phyloP scores from a whole-genome alignment of 2,797 vertebrate species.

The Graptemys geographica region DNA sequence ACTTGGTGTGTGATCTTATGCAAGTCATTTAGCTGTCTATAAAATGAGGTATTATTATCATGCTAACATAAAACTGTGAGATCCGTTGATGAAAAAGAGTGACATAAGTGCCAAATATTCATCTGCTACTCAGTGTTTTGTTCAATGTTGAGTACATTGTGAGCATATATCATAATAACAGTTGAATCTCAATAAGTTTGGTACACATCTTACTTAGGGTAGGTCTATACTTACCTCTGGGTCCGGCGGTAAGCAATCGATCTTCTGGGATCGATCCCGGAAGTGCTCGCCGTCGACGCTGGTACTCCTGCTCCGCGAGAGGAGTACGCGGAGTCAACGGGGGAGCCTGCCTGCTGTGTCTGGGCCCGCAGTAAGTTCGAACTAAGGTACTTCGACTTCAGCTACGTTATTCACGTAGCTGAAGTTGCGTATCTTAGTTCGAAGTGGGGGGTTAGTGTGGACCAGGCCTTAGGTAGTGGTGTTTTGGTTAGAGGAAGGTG shows the following conservation, averaged over 20 bases:
- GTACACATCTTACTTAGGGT: not conserved
- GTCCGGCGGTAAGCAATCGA: no score
- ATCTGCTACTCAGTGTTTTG: not conserved
- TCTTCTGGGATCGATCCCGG: no score
- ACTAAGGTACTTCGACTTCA: no score
- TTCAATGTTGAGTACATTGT: not conserved
- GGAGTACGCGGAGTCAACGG: no score
- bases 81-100: not conserved
- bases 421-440: no score
- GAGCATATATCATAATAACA: not conserved
- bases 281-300: no score
- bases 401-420: no score
- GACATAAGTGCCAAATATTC: not conserved
- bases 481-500: not conserved
- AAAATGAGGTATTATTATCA: not conserved
- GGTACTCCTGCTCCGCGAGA: no score
- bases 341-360: no score
- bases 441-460: no score
- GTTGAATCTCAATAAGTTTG: not conserved
- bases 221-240: no score
- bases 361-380: no score
- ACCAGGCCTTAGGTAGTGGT: not conserved
- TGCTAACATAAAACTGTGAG: not conserved
- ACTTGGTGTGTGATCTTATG: not conserved
- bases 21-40: not conserved